phyloP scores from a whole-genome alignment of 2,797 vertebrate species.

The Nyctibius grandis region DNA sequence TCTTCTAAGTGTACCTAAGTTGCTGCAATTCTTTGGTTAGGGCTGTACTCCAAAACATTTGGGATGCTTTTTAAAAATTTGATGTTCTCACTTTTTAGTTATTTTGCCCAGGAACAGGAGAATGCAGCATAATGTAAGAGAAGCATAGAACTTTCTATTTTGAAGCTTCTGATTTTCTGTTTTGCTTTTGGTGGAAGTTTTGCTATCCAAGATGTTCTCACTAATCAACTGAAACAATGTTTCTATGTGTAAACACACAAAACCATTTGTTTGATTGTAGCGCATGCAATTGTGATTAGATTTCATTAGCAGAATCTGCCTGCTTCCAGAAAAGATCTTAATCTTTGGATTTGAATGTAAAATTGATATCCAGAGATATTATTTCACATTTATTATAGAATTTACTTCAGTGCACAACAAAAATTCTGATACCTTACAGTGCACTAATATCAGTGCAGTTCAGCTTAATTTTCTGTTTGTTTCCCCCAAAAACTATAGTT shows the following conservation, averaged over 20 bases:
- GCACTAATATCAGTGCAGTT: background rate
- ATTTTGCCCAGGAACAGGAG: background rate
- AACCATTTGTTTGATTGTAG: background rate
- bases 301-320: background rate
- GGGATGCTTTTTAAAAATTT: background rate
- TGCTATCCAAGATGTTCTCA: background rate
- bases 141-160: background rate
- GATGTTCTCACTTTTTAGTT: background rate
- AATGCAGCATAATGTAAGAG: background rate
- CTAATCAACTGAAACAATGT: background rate
- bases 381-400: background rate
- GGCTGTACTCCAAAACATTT: background rate
- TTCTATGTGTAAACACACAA: fast-evolving
- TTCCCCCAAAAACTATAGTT: background rate
- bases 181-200: background rate
- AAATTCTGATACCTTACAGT: background rate
- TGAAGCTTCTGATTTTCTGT: background rate
- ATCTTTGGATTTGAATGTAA: background rate
- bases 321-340: background rate
- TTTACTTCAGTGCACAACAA: background rate
- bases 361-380: background rate
- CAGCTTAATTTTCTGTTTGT: background rate
- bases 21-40: background rate
- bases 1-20: background rate
- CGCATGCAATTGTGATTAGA: background rate